Evolutionary conservation across 2,113 vertebrate species (phyloP), one percentile per base, ranked within the genome.

Genomic region (Pygoscelis adeliae): DNA sequence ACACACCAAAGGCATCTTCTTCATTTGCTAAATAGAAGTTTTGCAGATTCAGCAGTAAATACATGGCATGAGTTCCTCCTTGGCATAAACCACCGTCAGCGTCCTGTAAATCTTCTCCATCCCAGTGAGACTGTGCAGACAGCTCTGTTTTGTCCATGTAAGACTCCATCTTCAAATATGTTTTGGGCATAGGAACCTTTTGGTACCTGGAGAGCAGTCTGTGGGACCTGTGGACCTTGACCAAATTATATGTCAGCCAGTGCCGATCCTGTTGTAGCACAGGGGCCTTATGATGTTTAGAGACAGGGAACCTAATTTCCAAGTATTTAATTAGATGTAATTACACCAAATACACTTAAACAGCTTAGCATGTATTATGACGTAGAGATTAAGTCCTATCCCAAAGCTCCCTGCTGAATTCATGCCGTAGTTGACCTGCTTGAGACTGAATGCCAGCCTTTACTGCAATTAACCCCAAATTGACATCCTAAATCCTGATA

Each of bases 271-370:
- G 15, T 53, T 72, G 38, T 50, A 18, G 9, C 91, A 19, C 18
- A 49, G 50, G 22, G n/a, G 32, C 38, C 46, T 83, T 73, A 50
- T 3, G 21, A 34, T 76, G 27, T 79, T 82, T 69, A 50, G 76
- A 82, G 70, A 85, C 49, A 70, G 50, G 6, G 11, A 91, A 73
- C 25, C 21, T 77, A 42, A 88, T 90, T 96, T 87, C 66, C 73
- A 87, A 72, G 73, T 20, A 56, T 79, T 88, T 80, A 83, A 91
- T 97, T 94, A 70, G 92, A 40, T 72, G 19, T 65, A 95, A 91
- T 94, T 85, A 84, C 73, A 94, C 67, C 66, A 93, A 93, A 96
- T 80, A 56, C 65, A 85, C 46, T 94, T 91, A 85, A 95, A 91
- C 34, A 66, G 30, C 66, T 94, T 90, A 96, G 46, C 49, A 53